Evolutionary conservation across 2,888 invertebrate species (phyloP).

Genomic region (Mantis religiosa): DNA sequence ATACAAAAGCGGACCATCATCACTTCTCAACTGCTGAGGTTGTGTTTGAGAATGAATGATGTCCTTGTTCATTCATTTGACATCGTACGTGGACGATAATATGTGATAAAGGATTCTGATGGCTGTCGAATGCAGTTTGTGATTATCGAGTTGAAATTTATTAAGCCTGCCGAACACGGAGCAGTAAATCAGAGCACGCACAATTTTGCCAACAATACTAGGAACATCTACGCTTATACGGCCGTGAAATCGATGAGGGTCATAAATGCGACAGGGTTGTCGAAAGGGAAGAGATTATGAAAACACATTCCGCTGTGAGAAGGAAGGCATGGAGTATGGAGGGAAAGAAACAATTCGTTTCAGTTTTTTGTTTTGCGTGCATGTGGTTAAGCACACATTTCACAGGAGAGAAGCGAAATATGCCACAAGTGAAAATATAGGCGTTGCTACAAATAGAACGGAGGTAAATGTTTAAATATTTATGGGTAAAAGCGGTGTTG

Average conservation of each 20-base stretch:
- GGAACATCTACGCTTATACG: not conserved
- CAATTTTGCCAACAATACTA: not conserved
- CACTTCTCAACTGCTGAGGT: not conserved
- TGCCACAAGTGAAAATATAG: not conserved
- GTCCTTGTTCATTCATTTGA: conserved; percentile 3
- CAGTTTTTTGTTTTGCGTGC: not conserved
- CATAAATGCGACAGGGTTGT: not conserved
- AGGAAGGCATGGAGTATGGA: not conserved
- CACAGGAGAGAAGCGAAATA: not conserved
- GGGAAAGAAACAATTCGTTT: not conserved
- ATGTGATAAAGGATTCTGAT: not conserved
- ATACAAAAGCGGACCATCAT: not conserved
- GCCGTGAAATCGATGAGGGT: not conserved
- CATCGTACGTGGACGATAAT: not conserved
- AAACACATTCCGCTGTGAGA: not conserved
- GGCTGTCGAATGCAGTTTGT: conserved; percentile 4
- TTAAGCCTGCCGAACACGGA: not conserved
- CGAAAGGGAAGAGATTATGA: not conserved
- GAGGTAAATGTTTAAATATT: not conserved
- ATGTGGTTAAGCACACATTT: not conserved
- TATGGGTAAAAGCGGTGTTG: not conserved
- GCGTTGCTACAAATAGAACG: not conserved
- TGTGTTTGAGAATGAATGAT: not conserved
- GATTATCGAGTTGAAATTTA: conserved; percentile 9
- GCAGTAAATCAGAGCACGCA: not conserved